A percentile compares a stretch with the other conserved stretches of the same genome.
Evolutionary conservation across 2,113 vertebrate genomes (phyloP).

Genomic region (Diadophis punctatus): DNA sequence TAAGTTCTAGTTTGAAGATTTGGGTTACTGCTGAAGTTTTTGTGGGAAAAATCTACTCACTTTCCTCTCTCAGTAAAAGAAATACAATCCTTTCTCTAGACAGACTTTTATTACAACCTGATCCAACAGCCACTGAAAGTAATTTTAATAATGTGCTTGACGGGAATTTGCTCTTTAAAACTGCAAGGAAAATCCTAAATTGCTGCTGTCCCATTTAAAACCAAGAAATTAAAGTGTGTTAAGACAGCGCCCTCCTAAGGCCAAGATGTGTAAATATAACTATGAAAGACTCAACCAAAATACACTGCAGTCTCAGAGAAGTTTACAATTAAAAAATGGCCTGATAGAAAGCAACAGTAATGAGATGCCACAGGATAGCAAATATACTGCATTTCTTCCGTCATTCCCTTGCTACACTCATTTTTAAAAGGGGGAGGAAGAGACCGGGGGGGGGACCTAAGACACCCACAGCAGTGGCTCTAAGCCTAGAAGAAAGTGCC

Average conservation of each 20-base stretch:
- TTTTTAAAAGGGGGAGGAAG: neutral
- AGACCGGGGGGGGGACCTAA: neutral
- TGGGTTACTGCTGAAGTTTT: neutral
- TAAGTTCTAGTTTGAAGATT: neutral
- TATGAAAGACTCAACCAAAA: neutral
- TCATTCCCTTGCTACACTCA: neutral
- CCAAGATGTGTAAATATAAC: neutral
- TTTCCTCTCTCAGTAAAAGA: neutral
- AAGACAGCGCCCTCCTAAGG: slow-evolving; percentile 74
- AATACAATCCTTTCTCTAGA: neutral
- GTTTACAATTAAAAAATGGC: neutral
- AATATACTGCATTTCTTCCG: neutral
- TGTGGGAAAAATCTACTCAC: neutral
- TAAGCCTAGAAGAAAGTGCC: slow-evolving; percentile 32
- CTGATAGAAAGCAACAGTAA: neutral
- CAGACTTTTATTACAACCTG: neutral
- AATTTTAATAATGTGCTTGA: neutral
- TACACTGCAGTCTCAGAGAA: neutral
- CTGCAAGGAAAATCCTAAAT: slow-evolving; percentile 10
- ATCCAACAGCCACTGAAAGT: neutral
- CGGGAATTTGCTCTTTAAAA: neutral
- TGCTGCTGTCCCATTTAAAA: neutral
- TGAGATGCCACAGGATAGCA: neutral
- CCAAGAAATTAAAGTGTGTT: slow-evolving; percentile 57
- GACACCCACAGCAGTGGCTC: slow-evolving; percentile 7